A percentile compares a stretch with the other conserved stretches of the same genome.
phyloP scores from a whole-genome alignment of 2,888 invertebrate species.

The Cecidostiba fungosa region DNA sequence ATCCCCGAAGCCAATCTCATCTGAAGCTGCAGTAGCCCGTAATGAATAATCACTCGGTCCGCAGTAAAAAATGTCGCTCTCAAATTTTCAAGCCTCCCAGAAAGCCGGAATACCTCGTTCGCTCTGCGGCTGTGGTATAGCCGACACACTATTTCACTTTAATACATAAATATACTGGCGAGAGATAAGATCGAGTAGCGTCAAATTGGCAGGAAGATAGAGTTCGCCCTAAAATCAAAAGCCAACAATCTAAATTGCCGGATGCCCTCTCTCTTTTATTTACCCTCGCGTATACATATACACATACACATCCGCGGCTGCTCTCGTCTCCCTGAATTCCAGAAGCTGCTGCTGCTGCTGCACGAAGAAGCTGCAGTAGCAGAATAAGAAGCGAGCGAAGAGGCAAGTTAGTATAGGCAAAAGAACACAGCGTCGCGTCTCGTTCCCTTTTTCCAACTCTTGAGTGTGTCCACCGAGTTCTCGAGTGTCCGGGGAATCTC shows the following conservation, averaged over 20 bases:
- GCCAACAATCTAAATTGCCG: conserved; percentile 62
- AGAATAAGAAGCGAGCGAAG: not conserved
- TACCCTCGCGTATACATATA: not conserved
- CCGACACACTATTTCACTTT: conserved; percentile 59
- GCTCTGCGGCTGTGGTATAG: too few species aligned
- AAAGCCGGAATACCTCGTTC: not conserved
- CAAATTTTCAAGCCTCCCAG: conserved; percentile 49
- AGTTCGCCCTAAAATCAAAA: conserved; percentile 62
- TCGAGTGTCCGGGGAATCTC: conserved; percentile 69
- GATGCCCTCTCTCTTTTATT: conserved; percentile 38
- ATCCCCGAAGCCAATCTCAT: not conserved
- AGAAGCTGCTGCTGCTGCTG: conserved; percentile 52
- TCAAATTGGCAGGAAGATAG: conserved; percentile 62
- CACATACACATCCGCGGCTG: not conserved
- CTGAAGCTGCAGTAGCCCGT: not conserved
- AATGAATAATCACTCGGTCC: conserved; percentile 44
- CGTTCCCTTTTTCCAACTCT: conserved; percentile 30
- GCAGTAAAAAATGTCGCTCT: conserved; percentile 52
- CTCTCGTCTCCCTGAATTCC: conserved; percentile 58
- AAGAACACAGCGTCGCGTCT: not conserved
- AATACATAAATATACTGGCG: conserved; percentile 59
- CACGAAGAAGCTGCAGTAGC: not conserved
- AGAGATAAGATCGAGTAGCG: conserved; percentile 59
- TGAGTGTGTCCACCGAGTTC: conserved; percentile 46
- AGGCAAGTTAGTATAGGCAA: not conserved